Conservation (phyloP, 2,888 invertebrate genomes). For the Cerceris rybyensis region DNA sequence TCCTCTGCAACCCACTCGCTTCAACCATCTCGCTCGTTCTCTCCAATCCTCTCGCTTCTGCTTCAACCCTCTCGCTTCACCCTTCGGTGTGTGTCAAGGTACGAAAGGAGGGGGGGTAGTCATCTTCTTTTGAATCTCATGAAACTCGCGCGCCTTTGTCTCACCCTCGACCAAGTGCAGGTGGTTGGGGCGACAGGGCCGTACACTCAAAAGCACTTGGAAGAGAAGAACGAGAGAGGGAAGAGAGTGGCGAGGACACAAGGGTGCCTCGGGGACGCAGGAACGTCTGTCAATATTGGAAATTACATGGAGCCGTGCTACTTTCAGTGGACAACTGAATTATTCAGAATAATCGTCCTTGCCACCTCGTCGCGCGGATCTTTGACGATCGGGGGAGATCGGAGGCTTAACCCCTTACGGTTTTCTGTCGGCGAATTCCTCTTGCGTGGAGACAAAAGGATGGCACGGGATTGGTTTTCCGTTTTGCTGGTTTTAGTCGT, state of each 20-base stretch:
- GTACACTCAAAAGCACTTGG: constrained; percentile 62
- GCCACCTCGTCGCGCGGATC: background rate
- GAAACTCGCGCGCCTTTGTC: constrained; percentile 77
- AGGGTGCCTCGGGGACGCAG: constrained; percentile 28
- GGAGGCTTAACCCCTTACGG: too few species aligned
- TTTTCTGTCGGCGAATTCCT: too few species aligned
- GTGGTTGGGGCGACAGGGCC: constrained; percentile 72
- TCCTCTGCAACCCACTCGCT: background rate
- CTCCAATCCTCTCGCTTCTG: background rate
- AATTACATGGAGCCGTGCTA: constrained; percentile 59
- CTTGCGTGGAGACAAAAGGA: too few species aligned
- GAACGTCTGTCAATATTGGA: constrained; percentile 67
- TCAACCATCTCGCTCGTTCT: constrained; percentile 7
- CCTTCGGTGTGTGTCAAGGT: constrained; percentile 25
- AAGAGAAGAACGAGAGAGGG: constrained; percentile 40
- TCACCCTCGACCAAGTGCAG: constrained; percentile 75
- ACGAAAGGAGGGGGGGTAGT: constrained; percentile 62
- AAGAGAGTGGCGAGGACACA: constrained; percentile 30
- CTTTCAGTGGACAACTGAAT: constrained; percentile 55
- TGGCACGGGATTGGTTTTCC: too few species aligned
- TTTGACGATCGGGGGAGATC: too few species aligned
- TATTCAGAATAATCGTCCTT: constrained; percentile 52
- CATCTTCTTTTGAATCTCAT: constrained; percentile 76
- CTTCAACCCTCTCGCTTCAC: too few species aligned
- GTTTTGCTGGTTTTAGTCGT: too few species aligned